Evolutionary conservation across 2,113 vertebrate species (phyloP).

Genomic region (Craseonycteris thonglongyai): DNA sequence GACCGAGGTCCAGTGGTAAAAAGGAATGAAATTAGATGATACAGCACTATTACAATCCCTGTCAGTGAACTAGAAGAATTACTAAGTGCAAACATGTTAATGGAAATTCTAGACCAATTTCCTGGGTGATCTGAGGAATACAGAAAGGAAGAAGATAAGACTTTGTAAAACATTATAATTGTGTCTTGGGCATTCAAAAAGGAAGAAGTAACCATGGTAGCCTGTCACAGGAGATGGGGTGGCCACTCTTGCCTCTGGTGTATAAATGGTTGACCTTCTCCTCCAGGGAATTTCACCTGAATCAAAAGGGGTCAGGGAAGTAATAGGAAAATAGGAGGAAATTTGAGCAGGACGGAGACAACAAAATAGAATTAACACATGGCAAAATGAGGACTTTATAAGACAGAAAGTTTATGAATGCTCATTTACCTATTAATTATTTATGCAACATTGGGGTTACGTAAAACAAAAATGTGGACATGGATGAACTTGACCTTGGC

Average conservation of each 20-base stretch:
- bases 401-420: background rate
- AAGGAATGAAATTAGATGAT: slow-evolving; percentile 80
- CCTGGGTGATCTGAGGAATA: slow-evolving; percentile 35
- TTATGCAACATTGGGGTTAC: background rate
- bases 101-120: slow-evolving; percentile 45
- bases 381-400: background rate
- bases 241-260: background rate
- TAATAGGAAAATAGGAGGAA: background rate
- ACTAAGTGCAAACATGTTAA: slow-evolving; percentile 40
- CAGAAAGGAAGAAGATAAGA: background rate
- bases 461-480: background rate
- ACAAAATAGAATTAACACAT: background rate
- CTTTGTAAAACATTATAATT: background rate
- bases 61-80: slow-evolving; percentile 71
- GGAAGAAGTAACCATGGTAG: background rate
- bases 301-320: background rate
- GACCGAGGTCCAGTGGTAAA: slow-evolving; percentile 83
- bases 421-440: background rate
- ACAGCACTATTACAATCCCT: slow-evolving; percentile 70
- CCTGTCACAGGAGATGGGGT: background rate
- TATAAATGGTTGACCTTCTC: background rate
- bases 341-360: background rate
- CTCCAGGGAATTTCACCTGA: background rate
- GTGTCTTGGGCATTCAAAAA: background rate
- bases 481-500: background rate